Evolutionary conservation across 1,140 invertebrate genomes (phyloP).

Genomic region (Bombus haemorrhoidalis): DNA sequence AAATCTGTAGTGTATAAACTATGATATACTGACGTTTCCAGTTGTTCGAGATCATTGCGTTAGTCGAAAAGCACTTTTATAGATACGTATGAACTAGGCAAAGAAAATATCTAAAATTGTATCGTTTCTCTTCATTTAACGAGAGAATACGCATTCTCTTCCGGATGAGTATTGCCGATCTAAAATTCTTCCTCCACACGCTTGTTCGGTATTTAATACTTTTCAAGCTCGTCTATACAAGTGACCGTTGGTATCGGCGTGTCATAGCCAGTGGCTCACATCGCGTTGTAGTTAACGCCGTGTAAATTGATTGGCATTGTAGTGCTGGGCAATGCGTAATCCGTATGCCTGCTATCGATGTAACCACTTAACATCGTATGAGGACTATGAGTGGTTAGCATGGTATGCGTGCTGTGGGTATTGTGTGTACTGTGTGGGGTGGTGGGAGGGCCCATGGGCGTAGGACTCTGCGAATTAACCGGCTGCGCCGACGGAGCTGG

Average conservation of each 20-base stretch:
- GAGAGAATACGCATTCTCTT: too few species aligned
- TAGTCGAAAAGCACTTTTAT: slow-evolving; percentile 21
- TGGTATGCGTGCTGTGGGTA: slow-evolving; percentile 80
- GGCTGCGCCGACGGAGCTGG: slow-evolving; percentile 71
- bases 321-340: slow-evolving; percentile 79
- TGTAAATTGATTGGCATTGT: slow-evolving; percentile 86
- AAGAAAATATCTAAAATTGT: slow-evolving; percentile 35
- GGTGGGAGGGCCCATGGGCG: slow-evolving; percentile 83
- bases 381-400: slow-evolving; percentile 76
- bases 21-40: background rate
- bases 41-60: background rate
- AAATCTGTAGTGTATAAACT: slow-evolving; percentile 28
- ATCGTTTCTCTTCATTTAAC: slow-evolving; percentile 6
- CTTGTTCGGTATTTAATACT: slow-evolving; percentile 33
- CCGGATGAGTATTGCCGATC: background rate
- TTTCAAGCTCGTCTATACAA: slow-evolving; percentile 69
- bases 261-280: slow-evolving; percentile 81
- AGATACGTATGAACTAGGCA: slow-evolving; percentile 25
- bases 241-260: slow-evolving; percentile 6
- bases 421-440: slow-evolving; percentile 80
- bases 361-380: slow-evolving; percentile 77
- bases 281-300: slow-evolving; percentile 88
- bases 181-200: background rate
- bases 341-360: slow-evolving; percentile 76
- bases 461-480: slow-evolving; percentile 80